Percentiles rank a stretch among this genome's conserved stretches.
phyloP scores from a whole-genome alignment of 2,888 invertebrate species.

The Lathronympha strigana region DNA sequence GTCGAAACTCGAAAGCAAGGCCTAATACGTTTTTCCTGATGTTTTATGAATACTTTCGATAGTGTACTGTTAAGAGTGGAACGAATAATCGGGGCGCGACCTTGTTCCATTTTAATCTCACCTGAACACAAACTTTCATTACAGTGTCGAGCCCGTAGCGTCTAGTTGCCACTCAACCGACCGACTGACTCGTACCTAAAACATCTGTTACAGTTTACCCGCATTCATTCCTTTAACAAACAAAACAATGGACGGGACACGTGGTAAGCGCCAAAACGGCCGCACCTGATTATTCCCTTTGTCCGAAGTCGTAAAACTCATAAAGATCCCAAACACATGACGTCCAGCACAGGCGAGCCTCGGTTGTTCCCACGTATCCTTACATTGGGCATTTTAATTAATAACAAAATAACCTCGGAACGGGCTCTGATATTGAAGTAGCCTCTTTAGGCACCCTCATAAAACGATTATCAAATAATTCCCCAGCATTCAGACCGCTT shows the following conservation, averaged over 20 bases:
- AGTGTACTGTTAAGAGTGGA: constrained; percentile 58
- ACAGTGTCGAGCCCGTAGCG: constrained; percentile 10
- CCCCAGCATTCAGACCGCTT: constrained; percentile 62
- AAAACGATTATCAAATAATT: constrained; percentile 81
- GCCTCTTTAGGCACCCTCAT: constrained; percentile 74
- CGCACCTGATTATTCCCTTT: constrained; percentile 72
- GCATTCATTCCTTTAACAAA: constrained; percentile 56
- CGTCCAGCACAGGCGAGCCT: constrained; percentile 53
- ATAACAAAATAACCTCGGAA: constrained; percentile 69
- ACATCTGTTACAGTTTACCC: constrained; percentile 70
- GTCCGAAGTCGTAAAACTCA: constrained; percentile 55
- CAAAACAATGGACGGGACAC: constrained; percentile 62
- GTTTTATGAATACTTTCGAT: constrained; percentile 63
- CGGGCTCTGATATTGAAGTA: constrained; percentile 74
- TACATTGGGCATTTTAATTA: constrained; percentile 72
- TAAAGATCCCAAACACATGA: constrained; percentile 71
- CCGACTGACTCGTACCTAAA: constrained; percentile 41
- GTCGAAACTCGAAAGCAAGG: constrained; percentile 69
- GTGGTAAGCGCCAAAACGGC: constrained; percentile 60
- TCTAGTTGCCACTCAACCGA: constrained; percentile 10
- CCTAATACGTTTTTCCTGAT: constrained; percentile 63
- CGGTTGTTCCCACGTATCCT: constrained; percentile 77
- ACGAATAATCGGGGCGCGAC: constrained; percentile 57
- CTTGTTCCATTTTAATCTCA: constrained; percentile 64
- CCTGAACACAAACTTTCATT: constrained; percentile 34